A percentile compares a stretch with the other conserved stretches of the same genome.
Evolutionary conservation across 2,888 invertebrate genomes (phyloP).

Genomic region (Gastracanthus pulcherrimus): DNA sequence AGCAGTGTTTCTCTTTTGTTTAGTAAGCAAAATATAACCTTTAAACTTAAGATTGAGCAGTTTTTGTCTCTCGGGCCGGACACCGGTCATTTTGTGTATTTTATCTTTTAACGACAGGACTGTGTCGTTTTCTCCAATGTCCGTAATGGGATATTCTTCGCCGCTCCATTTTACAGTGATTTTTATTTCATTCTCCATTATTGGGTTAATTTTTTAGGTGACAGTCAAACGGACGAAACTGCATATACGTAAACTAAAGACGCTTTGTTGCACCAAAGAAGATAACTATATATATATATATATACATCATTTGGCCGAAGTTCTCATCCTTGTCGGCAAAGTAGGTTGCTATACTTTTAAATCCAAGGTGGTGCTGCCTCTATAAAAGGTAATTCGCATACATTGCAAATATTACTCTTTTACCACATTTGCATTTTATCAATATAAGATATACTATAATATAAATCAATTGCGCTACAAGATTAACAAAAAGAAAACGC

Average conservation of each 20-base stretch:
- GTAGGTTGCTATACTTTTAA: constrained; percentile 1
- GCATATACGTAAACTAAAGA: constrained; percentile 1
- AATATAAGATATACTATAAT: background rate
- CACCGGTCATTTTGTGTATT: constrained; percentile 92
- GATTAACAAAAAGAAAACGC: background rate
- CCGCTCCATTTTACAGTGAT: constrained; percentile 96
- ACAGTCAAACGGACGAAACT: background rate
- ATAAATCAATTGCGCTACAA: background rate
- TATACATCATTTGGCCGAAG: background rate
- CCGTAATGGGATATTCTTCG: constrained; percentile 89
- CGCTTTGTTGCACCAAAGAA: background rate
- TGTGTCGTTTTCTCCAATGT: constrained; percentile 87
- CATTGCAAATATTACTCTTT: background rate
- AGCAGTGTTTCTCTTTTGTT: background rate
- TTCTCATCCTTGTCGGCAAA: constrained; percentile 20
- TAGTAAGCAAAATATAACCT: constrained; percentile 81
- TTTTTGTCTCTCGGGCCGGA: constrained; percentile 95
- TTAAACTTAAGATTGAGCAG: constrained; percentile 94
- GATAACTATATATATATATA: background rate
- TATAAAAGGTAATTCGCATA: background rate
- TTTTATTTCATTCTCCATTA: constrained; percentile 75
- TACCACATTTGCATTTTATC: background rate
- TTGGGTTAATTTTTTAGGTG: background rate
- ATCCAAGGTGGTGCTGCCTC: constrained; percentile 35
- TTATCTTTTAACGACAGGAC: constrained; percentile 90